phyloP scores from a whole-genome alignment of 1,140 invertebrate species.

The Samia ricini region DNA sequence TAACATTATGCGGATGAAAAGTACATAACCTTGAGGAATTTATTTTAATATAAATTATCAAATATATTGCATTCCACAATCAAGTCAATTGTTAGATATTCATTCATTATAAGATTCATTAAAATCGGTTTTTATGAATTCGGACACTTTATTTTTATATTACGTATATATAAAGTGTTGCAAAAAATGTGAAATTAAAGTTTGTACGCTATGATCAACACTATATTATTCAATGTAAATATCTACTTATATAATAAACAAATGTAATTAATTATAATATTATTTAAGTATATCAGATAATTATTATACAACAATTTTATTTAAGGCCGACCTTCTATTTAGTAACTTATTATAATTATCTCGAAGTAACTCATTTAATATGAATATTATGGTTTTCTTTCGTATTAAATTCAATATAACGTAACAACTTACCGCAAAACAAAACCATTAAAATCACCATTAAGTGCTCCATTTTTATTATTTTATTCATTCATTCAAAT shows the following conservation, averaged over 20 bases:
- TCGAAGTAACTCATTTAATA: neutral
- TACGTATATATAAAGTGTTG: too few relatives aligned
- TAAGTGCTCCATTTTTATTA: slow-evolving; percentile 30
- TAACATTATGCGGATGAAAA: slow-evolving; percentile 5
- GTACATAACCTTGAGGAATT: neutral
- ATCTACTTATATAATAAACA: too few relatives aligned
- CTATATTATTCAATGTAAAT: too few relatives aligned
- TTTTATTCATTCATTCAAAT: slow-evolving; percentile 14
- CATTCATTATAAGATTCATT: too few relatives aligned
- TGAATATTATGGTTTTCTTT: neutral
- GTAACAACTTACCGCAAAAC: slow-evolving; percentile 54
- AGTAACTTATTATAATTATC: neutral
- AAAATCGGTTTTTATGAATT: too few relatives aligned
- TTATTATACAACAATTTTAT: too few relatives aligned
- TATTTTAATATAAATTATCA: neutral
- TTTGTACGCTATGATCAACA: too few relatives aligned
- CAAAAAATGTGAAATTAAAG: too few relatives aligned
- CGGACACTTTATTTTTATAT: too few relatives aligned
- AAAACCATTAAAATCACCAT: slow-evolving; percentile 44
- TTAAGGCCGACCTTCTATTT: too few relatives aligned
- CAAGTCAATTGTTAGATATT: neutral
- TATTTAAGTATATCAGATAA: too few relatives aligned
- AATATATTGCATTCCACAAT: neutral
- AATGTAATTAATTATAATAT: too few relatives aligned
- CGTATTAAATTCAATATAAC: neutral